Evolutionary conservation across 2,797 vertebrate genomes (phyloP).

Genomic region (Cephalopachus bancanus): DNA sequence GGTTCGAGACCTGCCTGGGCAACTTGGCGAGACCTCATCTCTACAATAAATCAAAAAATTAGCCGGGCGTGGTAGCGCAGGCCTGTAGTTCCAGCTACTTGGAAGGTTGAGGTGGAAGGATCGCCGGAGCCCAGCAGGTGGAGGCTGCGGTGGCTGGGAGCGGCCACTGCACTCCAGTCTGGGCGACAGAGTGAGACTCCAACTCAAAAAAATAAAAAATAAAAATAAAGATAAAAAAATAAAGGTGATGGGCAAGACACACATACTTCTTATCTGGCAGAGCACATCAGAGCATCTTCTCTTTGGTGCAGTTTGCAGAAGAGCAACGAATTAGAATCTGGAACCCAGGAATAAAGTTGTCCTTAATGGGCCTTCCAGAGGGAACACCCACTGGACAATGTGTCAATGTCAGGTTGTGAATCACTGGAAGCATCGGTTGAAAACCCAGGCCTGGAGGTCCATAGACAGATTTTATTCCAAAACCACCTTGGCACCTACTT

Average conservation of each 20-base stretch:
- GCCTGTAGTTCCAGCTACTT: neutral
- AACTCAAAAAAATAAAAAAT: neutral
- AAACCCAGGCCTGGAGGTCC: neutral
- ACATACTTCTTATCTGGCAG: neutral
- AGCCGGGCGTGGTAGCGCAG: fast-evolving
- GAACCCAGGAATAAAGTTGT: neutral
- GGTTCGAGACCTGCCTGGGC: neutral
- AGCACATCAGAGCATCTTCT: too few species aligned
- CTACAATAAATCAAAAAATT: neutral
- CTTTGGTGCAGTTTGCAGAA: neutral
- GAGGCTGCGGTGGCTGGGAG: neutral
- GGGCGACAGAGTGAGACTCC: neutral
- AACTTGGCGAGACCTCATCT: neutral
- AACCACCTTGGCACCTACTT: neutral
- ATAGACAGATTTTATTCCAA: neutral
- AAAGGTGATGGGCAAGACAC: neutral
- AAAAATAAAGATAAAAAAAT: neutral
- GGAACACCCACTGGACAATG: neutral
- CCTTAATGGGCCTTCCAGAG: neutral
- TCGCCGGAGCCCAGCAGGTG: neutral
- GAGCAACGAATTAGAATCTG: neutral
- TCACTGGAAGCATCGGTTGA: neutral
- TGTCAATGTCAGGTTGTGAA: neutral
- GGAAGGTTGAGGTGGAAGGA: neutral
- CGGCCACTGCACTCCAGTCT: too few species aligned